Evolutionary conservation across 2,888 invertebrate species (phyloP).

Genomic region (Caenorhabditis auriculariae): DNA sequence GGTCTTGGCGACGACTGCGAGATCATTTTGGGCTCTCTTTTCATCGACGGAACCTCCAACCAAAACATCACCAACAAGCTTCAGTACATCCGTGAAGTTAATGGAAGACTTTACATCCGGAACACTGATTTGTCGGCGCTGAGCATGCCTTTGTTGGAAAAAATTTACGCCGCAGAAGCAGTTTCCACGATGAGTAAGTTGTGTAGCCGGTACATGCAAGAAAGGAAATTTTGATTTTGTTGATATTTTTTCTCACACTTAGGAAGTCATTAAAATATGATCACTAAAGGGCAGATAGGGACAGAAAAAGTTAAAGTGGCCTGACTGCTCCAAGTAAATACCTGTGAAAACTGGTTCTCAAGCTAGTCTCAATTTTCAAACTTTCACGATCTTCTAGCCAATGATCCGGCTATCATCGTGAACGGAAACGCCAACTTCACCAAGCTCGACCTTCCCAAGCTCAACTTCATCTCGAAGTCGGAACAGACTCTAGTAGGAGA

Average conservation of each 20-base stretch:
- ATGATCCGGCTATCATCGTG: constrained; percentile 14
- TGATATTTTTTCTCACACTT: no score
- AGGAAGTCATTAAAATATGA: no score
- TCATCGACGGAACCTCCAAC: constrained; percentile 20
- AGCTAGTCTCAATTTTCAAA: no score
- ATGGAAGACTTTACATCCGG: constrained; percentile 23
- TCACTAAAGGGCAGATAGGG: no score
- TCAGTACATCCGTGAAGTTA: constrained; percentile 23
- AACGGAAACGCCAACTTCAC: constrained; percentile 18
- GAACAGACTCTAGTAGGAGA: constrained; percentile 3
- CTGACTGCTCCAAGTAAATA: no score
- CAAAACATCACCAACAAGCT: constrained; percentile 14
- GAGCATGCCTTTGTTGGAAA: constrained; percentile 21
- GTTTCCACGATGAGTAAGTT: constrained; percentile 3
- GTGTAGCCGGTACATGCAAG: no score
- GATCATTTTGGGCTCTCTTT: constrained; percentile 16
- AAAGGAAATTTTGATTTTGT: no score
- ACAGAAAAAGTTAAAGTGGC: no score
- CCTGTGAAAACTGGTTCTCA: no score
- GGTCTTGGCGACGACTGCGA: constrained; percentile 23
- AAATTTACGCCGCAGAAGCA: constrained; percentile 18
- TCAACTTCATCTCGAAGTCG: constrained; percentile 4
- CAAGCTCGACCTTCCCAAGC: constrained; percentile 14
- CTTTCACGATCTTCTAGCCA: constrained; percentile 11
- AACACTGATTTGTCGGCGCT: constrained; percentile 11